Conservation (phyloP, 2,113 vertebrate species). For the Trochalopteron elliotii region DNA sequence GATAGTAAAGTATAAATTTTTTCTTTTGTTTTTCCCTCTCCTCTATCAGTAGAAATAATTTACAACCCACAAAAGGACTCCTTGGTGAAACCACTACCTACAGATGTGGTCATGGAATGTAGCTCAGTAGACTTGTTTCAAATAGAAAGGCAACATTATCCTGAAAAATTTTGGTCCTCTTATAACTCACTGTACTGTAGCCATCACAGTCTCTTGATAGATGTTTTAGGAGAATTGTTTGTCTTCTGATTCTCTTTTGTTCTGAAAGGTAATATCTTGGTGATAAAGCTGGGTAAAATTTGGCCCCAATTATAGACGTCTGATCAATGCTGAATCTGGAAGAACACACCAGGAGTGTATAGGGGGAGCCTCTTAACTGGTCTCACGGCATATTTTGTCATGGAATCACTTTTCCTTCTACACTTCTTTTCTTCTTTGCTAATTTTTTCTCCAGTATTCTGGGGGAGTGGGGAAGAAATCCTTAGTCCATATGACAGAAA, state of each 20-base stretch:
- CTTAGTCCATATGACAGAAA: constrained; percentile 69
- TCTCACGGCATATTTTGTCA: constrained; percentile 33
- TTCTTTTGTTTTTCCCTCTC: constrained; percentile 5
- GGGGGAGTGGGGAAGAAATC: constrained; percentile 34
- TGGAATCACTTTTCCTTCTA: constrained; percentile 23
- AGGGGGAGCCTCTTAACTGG: constrained; percentile 18
- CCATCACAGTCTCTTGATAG: constrained; percentile 67
- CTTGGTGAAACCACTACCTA: constrained; percentile 75
- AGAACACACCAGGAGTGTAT: constrained; percentile 35
- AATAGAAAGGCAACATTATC: constrained; percentile 81
- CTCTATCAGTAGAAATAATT: constrained; percentile 82
- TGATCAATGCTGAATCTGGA: constrained; percentile 58
- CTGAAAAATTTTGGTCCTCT: constrained; percentile 85
- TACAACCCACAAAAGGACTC: constrained; percentile 77
- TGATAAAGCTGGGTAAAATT: constrained; percentile 60
- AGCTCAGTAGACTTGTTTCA: constrained; percentile 78
- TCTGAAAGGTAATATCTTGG: constrained; percentile 33
- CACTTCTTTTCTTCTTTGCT: constrained; percentile 30
- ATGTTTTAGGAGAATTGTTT: constrained; percentile 23
- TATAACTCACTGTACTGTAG: constrained; percentile 70
- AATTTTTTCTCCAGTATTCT: constrained; percentile 50
- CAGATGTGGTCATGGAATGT: constrained; percentile 80
- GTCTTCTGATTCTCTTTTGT: background rate
- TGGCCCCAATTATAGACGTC: constrained; percentile 54
- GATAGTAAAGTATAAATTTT: constrained; percentile 79